Base-by-base conservation (phyloP, 2,888 invertebrate genomes). In the Pollenia angustigena region DNA sequence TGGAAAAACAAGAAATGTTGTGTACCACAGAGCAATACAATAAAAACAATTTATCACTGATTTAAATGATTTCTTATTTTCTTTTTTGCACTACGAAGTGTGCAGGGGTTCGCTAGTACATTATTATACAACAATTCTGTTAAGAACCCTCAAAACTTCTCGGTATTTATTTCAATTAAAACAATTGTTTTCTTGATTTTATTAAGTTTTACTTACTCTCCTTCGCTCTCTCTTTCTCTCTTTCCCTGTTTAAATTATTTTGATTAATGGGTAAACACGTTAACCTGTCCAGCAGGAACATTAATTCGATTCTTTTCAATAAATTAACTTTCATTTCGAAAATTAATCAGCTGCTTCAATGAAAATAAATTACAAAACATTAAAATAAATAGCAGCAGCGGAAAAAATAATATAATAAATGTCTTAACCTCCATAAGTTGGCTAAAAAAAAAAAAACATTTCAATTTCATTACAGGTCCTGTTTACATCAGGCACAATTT, bases 361-460 rank as follows among this genome's bases (percentile, higher is more conserved):
- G 7, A 12, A 40, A 58, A 58, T 58, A 58, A 58, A 58, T 58
- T 40, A 58, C 58, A 32, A 40, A 40, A n/a, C 32, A 32, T 40
- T 58, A 58, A 6, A 4, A 16, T 32, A 58, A 58, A 40, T 9
- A 56, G 23, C 18, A 23, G 12, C 4, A 23, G 18, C 18, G 14
- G 14, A 14, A 12, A 58, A 50, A 50, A n/a, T 52, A 68, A 68
- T 0, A 68, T 68, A 68, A 23, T 68, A 68, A 68, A 68, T 68
- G 50, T 68, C n/a, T 50, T 11, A 68, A 50, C 11, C 50, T 50
- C n/a, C 23, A 50, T n/a, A 68, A n/a, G 18, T n/a, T 40, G 18
- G 66, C 48, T 4, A n/a, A 68, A 32, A 68, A 16, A 32, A 68
- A 16, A 4, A 1, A 50, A 32, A 32, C 32, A 32, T 32, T 6